Conservation (phyloP, 2,113 vertebrate species). For the Vidua chalybeata region DNA sequence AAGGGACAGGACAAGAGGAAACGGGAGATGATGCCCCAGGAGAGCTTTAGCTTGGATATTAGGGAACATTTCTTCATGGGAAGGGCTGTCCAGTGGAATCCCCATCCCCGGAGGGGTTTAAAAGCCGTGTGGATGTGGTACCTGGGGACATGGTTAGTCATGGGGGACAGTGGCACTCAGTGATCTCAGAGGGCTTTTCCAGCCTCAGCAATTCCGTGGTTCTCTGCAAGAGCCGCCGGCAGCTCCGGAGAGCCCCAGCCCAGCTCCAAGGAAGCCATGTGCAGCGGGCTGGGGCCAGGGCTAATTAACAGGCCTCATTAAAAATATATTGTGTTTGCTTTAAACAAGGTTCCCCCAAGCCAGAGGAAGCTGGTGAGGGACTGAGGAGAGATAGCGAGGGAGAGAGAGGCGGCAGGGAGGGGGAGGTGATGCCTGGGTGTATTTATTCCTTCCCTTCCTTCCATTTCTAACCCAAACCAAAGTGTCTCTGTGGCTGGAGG, state of each 20-base stretch:
- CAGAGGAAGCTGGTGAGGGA: conserved; percentile 19
- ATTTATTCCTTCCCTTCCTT: conserved; percentile 7
- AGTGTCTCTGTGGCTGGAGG: conserved; percentile 49
- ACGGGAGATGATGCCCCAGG: rapidly evolving
- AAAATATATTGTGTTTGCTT: conserved; percentile 41
- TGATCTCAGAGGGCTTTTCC: not conserved
- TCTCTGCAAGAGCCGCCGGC: not conserved
- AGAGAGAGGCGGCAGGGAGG: not conserved
- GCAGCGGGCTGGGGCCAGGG: not conserved
- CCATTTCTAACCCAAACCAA: not conserved
- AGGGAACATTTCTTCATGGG: not conserved
- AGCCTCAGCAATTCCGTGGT: not conserved
- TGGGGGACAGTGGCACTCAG: not conserved
- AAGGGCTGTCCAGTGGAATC: not conserved
- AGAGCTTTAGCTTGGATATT: not conserved
- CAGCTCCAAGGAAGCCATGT: not conserved
- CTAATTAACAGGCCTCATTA: conserved; percentile 51
- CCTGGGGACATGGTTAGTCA: not conserved
- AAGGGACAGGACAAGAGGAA: not conserved
- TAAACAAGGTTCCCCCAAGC: not conserved
- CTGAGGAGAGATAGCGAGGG: not conserved
- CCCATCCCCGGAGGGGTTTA: not conserved
- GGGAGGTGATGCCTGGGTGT: not conserved
- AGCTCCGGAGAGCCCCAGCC: not conserved
- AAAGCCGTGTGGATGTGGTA: rapidly evolving